phyloP scores from a whole-genome alignment of 2,888 invertebrate species.

The Dioctria rufipes region DNA sequence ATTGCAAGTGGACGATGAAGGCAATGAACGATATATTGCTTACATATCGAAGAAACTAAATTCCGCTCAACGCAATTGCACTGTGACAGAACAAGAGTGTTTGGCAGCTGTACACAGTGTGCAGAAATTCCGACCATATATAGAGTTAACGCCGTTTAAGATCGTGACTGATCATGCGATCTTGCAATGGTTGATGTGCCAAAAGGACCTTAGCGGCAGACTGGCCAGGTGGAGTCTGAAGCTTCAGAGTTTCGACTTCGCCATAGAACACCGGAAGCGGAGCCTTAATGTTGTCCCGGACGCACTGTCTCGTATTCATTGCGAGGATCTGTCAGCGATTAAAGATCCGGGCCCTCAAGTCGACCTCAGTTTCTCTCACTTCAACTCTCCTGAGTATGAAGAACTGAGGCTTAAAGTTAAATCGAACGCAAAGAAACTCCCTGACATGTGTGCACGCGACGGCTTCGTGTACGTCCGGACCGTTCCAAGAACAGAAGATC shows the following conservation, averaged over 20 bases:
- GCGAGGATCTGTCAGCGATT: no score
- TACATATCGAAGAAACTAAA: slow-evolving; percentile 58
- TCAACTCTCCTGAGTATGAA: no score
- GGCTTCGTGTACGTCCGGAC: no score
- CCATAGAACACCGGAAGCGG: slow-evolving; percentile 52
- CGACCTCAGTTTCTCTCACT: no score
- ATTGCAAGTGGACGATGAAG: slow-evolving; percentile 50
- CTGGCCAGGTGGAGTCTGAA: slow-evolving; percentile 62
- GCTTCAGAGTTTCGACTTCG: slow-evolving; percentile 59
- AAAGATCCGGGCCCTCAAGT: no score
- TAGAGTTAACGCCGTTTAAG: slow-evolving; percentile 36
- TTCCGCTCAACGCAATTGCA: slow-evolving; percentile 53
- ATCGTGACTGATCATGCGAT: slow-evolving; percentile 25
- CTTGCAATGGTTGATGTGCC: slow-evolving; percentile 61
- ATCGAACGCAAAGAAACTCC: no score
- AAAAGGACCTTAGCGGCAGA: slow-evolving; percentile 62
- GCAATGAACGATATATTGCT: slow-evolving; percentile 45
- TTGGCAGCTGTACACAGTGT: slow-evolving; percentile 53
- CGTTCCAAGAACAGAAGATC: no score
- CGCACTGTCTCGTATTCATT: no score
- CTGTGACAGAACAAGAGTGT: slow-evolving; percentile 57
- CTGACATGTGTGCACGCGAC: no score
- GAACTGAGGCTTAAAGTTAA: no score
- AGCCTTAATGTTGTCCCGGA: slow-evolving; percentile 9
- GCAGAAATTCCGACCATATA: slow-evolving; percentile 56